These are phyloP conservation scores for Butorides virescens DNA, from an alignment of 2,113 vertebrate genomes.

Conservation along the genomic window DNA sequence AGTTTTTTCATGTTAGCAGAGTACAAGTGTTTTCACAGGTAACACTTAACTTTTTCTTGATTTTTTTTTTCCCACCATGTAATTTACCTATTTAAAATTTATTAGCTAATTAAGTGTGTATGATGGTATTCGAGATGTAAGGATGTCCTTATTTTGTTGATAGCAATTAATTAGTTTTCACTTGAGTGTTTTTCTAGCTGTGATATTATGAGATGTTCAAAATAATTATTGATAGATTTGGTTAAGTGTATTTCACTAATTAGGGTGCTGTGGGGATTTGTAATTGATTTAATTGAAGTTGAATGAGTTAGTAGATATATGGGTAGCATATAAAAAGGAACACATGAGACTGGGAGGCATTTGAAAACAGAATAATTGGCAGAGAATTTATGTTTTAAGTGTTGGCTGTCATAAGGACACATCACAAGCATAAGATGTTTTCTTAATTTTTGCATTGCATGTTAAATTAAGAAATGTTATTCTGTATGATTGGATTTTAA, in stretches of 20 bases:
- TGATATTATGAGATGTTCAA: slow-evolving; percentile 43
- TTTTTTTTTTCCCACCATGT: background rate
- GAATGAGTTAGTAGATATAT: slow-evolving; percentile 32
- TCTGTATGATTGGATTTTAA: background rate
- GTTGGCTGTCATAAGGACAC: background rate
- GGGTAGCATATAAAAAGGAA: slow-evolving; percentile 34
- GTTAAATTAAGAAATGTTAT: background rate
- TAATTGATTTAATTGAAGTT: slow-evolving; percentile 63
- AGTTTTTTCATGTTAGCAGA: background rate
- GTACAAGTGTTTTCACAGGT: background rate
- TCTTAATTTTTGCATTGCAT: background rate
- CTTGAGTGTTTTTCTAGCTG: slow-evolving; percentile 51
- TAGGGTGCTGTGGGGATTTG: slow-evolving; percentile 29
- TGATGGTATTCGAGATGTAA: slow-evolving; percentile 21
- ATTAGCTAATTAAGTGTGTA: background rate
- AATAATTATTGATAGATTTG: slow-evolving; percentile 64
- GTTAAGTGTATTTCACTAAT: slow-evolving; percentile 57
- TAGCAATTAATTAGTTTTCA: slow-evolving; percentile 63
- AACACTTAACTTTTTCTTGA: background rate
- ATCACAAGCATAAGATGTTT: background rate
- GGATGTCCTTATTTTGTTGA: slow-evolving; percentile 40
- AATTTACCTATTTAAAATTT: slow-evolving; percentile 16
- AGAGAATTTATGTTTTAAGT: background rate
- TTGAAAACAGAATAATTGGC: background rate
- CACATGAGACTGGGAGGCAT: background rate